Evolutionary conservation across 2,797 vertebrate genomes (phyloP).

Genomic region (Graptemys geographica): DNA sequence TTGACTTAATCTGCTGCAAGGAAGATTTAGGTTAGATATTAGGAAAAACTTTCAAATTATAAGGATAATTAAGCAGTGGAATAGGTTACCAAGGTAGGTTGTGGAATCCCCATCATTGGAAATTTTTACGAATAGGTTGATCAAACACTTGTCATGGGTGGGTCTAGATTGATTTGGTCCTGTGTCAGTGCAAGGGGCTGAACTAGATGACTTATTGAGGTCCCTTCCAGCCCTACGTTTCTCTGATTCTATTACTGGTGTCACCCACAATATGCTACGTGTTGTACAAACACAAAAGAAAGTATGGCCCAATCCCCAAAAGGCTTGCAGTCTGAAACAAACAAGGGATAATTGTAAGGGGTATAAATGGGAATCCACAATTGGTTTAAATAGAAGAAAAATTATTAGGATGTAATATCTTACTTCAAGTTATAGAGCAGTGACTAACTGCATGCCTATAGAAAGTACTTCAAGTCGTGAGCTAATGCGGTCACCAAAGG

Average conservation of each 20-base stretch:
- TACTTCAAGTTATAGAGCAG: not conserved
- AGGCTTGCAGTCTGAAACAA: not conserved
- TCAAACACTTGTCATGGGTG: too few relatives aligned
- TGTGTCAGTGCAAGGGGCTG: not conserved
- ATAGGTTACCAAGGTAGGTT: too few relatives aligned
- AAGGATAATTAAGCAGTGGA: too few relatives aligned
- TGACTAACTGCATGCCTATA: not conserved
- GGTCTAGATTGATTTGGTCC: not conserved
- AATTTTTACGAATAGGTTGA: not conserved
- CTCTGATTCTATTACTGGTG: not conserved
- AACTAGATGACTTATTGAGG: not conserved
- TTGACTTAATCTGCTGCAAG: too few relatives aligned
- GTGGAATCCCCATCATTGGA: too few relatives aligned
- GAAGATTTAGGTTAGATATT: too few relatives aligned
- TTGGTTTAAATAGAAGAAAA: not conserved
- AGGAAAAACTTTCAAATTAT: too few relatives aligned
- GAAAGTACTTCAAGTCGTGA: not conserved
- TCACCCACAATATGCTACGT: accelerated
- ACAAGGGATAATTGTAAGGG: not conserved
- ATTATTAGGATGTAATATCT: accelerated
- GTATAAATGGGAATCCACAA: not conserved
- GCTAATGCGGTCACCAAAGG: not conserved
- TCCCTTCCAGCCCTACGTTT: not conserved
- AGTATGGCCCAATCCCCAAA: not conserved
- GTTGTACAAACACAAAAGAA: not conserved